Percentiles rank a stretch among this genome's conserved stretches.
phyloP scores from a whole-genome alignment of 1,140 invertebrate species.

The Drosophila virilis region DNA sequence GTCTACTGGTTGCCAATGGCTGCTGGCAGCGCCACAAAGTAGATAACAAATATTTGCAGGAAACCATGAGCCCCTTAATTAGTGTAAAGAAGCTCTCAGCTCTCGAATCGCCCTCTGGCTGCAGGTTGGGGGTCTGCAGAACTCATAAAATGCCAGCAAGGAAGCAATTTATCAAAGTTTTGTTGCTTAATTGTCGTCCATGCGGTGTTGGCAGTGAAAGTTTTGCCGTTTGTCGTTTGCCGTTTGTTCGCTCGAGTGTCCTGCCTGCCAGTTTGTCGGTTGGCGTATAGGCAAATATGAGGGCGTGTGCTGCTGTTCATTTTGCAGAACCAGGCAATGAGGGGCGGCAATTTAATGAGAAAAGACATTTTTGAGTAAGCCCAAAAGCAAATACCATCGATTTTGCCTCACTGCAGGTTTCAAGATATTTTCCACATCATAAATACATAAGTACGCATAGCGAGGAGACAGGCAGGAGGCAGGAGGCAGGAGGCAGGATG shows the following conservation, averaged over 20 bases:
- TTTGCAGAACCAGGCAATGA: constrained; percentile 18
- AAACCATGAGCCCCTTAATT: constrained; percentile 83
- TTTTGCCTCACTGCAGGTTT: constrained; percentile 59
- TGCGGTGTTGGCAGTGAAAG: constrained; percentile 69
- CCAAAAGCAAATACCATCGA: constrained; percentile 57
- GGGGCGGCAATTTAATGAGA: constrained; percentile 52
- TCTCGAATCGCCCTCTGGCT: constrained; percentile 4
- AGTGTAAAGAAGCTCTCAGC: constrained; percentile 72
- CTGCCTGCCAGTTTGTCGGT: neutral
- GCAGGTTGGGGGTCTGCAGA: neutral
- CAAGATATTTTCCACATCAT: constrained; percentile 82
- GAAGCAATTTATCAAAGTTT: constrained; percentile 84
- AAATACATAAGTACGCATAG: constrained; percentile 72
- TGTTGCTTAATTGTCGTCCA: constrained; percentile 83
- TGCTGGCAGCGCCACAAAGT: constrained; percentile 48
- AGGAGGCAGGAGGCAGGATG: neutral
- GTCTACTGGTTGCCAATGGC: constrained; percentile 20
- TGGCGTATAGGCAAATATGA: constrained; percentile 7
- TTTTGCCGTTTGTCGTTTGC: constrained; percentile 36
- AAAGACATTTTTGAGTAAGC: constrained; percentile 31
- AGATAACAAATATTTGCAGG: constrained; percentile 83
- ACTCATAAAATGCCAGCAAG: constrained; percentile 77
- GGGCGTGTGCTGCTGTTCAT: constrained; percentile 44
- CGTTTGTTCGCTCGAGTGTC: constrained; percentile 15
- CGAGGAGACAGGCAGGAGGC: neutral